Evolutionary conservation across 2,113 vertebrate species (phyloP).

Genomic region (Syngnathus typhle): DNA sequence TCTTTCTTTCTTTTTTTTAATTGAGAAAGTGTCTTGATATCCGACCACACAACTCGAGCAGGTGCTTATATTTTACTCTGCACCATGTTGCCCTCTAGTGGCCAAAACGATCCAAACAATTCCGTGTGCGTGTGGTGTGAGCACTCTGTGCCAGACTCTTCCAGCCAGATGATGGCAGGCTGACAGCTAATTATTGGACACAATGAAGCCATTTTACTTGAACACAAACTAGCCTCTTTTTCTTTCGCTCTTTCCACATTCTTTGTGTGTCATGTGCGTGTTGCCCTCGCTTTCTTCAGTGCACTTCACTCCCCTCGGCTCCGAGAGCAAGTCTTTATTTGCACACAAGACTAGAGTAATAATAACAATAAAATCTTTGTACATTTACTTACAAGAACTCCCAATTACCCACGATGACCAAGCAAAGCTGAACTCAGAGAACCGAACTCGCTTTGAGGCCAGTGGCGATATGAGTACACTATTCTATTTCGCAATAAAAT

Average conservation of each 20-base stretch:
- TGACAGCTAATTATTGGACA: conserved; percentile 3
- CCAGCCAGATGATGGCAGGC: neutral
- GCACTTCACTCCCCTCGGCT: neutral
- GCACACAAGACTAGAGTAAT: neutral
- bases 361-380: neutral
- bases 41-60: too few species aligned
- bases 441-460: neutral
- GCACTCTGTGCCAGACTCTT: neutral
- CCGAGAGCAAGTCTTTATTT: neutral
- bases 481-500: neutral
- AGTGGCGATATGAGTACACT: neutral
- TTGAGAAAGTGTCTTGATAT: too few species aligned
- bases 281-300: neutral
- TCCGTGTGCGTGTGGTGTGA: neutral
- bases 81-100: neutral
- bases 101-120: neutral
- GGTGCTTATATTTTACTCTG: too few species aligned
- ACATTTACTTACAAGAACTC: too few species aligned
- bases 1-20: too few species aligned
- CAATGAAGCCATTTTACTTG: conserved; percentile 6
- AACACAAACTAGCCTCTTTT: conserved; percentile 7
- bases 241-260: neutral
- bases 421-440: neutral
- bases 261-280: neutral
- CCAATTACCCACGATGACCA: neutral